Evolutionary conservation across 1,140 invertebrate genomes (phyloP), one percentile per base, ranked within the genome.

Genomic region (Lepidurus apus): DNA sequence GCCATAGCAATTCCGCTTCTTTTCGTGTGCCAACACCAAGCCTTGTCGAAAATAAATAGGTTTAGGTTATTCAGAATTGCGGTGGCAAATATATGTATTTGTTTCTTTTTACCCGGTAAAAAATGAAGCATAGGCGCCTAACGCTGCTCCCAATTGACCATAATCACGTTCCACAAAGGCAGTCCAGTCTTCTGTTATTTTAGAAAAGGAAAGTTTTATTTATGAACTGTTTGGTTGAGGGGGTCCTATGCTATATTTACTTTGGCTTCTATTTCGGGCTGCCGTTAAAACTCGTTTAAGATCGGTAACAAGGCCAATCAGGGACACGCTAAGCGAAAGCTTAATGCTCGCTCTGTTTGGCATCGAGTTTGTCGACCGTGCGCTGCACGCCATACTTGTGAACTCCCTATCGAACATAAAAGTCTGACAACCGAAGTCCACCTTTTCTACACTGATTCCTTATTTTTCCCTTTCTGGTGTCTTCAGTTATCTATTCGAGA

Each of bases 111-210:
- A 42, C 42, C 13, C 17, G 17, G 24, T 43, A 43, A 76, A 43
- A 13, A 65, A 65, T 17, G 53, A 9, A 21, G 53, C 53, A 65
- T 65, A 65, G 7, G 53, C 53, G 17, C 53, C 53, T 17, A 65
- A 65, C 8, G 53, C 53, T 65, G 53, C 8, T 9, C 53, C 53
- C 53, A 65, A 21, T 65, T 65, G 53, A 65, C 53, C 53, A 21
- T 65, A 65, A 21, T 65, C 53, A 3, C 53, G 53, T 65, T 65
- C 53, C 53, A n/a, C 53, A 65, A 65, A 65, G 53, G 53, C 53
- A 21, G 53, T 65, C 21, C 53, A 21, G 13, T 65, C 53, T 65
- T 65, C 53, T 65, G 21, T 21, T 13, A 7, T 65, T 65, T 13
- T n/a, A 13, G 13, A 13, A 65, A 21, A 65, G 53, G 53, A 34